Percentiles rank a stretch among this genome's conserved stretches.
These are phyloP conservation scores for Calypte anna DNA, from an alignment of 2,113 vertebrate species.

Conservation along the genomic window DNA sequence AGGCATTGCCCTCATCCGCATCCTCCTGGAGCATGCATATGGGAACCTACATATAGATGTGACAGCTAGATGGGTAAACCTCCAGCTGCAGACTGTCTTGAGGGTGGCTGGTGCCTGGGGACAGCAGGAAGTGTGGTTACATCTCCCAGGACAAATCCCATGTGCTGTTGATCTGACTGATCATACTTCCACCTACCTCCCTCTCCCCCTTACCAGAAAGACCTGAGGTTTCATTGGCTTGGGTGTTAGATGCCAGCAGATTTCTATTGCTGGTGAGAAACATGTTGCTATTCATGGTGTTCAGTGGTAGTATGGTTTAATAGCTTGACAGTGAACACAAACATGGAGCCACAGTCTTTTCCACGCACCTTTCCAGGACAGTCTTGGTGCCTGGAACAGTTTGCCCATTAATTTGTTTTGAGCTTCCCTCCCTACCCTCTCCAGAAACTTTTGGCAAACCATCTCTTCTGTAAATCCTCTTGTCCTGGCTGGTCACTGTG, in stretches of 20 bases:
- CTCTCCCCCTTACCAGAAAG: background rate
- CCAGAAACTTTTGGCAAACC: conserved; percentile 32
- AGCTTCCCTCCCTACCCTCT: background rate
- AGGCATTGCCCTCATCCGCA: background rate
- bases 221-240: background rate
- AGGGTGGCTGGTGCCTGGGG: background rate
- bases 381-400: background rate
- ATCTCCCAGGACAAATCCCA: background rate
- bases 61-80: background rate
- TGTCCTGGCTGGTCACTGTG: background rate
- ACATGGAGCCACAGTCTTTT: background rate
- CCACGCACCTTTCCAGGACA: background rate
- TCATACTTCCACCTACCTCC: background rate
- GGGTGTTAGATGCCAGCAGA: background rate
- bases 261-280: conserved; percentile 32
- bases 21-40: accelerated
- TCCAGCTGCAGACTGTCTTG: background rate
- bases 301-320: background rate
- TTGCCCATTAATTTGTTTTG: conserved; percentile 16
- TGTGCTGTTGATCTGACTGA: background rate
- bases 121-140: background rate
- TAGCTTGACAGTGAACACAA: conserved; percentile 43
- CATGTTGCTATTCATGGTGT: conserved; percentile 8
- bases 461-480: background rate
- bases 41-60: background rate